Conservation (phyloP, 2,113 vertebrate species). For the Oophaga pumilio region DNA sequence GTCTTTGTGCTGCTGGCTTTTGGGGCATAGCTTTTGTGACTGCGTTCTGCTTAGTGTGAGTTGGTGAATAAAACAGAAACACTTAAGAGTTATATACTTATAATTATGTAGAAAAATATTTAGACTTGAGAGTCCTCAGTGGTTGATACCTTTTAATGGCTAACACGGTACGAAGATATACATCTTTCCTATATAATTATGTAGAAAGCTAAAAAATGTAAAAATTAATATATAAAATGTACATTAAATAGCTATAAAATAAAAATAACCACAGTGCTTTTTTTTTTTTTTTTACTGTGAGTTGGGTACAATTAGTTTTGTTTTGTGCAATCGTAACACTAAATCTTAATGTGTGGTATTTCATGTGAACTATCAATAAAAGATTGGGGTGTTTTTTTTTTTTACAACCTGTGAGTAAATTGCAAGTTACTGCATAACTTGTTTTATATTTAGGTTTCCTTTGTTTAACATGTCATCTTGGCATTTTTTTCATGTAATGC, state of each 20-base stretch:
- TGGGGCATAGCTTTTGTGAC: neutral
- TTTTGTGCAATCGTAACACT: neutral
- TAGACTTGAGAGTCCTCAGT: too few species aligned
- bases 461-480: neutral
- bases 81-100: too few species aligned
- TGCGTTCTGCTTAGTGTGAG: neutral
- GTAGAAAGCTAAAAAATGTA: too few species aligned
- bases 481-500: neutral
- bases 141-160: too few species aligned
- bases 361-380: neutral
- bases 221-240: too few species aligned
- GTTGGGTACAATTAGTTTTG: neutral
- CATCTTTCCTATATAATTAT: too few species aligned
- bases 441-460: neutral
- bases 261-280: too few species aligned
- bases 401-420: neutral
- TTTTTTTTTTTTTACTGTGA: too few species aligned
- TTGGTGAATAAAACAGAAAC: too few species aligned
- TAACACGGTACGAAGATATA: too few species aligned
- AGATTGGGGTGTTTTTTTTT: neutral
- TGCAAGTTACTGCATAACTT: neutral
- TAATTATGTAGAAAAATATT: too few species aligned
- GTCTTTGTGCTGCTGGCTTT: neutral
- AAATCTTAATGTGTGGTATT: neutral
- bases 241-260: too few species aligned